Conservation (phyloP, 2,113 vertebrate genomes). For the Casuarius casuarius region DNA sequence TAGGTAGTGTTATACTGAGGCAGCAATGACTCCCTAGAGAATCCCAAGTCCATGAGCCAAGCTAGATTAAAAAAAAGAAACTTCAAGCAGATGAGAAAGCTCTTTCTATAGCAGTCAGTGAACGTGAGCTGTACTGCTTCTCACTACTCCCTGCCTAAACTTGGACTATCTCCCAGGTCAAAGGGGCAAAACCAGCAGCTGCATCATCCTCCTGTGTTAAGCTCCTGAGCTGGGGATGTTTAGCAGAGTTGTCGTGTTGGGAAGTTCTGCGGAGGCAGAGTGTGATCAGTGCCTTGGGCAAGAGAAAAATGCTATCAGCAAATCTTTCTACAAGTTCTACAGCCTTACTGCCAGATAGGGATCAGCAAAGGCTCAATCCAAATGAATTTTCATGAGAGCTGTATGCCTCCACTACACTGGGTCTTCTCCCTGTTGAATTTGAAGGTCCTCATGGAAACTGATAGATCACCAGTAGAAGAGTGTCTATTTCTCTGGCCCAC, state of each 20-base stretch:
- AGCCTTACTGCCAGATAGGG: background rate
- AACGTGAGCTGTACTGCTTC: background rate
- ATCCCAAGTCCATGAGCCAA: background rate
- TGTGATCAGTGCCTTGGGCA: accelerated
- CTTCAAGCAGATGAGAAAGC: background rate
- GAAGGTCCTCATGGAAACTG: background rate
- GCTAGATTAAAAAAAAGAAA: background rate
- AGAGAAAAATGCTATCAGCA: background rate
- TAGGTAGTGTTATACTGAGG: background rate
- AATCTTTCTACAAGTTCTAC: background rate
- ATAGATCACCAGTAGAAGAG: background rate
- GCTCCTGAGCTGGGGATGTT: background rate
- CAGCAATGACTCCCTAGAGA: background rate
- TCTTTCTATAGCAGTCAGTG: accelerated
- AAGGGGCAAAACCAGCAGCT: background rate
- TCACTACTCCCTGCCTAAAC: background rate
- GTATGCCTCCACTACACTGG: background rate
- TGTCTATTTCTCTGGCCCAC: background rate
- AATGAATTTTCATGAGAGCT: background rate
- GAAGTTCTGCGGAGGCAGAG: background rate
- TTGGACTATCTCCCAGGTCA: background rate
- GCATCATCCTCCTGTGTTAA: background rate
- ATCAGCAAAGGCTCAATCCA: accelerated
- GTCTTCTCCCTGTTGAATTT: background rate
- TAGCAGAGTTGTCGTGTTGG: accelerated